Evolutionary conservation across 2,113 vertebrate genomes (phyloP).

Genomic region (Otus sunia): DNA sequence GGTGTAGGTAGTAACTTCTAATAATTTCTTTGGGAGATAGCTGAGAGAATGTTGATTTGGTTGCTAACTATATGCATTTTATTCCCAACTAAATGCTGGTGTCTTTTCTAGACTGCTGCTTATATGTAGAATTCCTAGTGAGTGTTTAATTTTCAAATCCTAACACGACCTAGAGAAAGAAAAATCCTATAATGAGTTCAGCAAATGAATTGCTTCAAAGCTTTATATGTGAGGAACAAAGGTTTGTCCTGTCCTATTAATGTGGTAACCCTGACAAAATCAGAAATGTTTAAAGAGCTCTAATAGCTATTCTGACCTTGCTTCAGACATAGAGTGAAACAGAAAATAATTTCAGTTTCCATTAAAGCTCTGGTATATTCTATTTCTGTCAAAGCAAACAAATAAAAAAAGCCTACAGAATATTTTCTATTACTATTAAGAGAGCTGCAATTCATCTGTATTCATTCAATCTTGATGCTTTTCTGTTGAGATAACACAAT

Average conservation of each 20-base stretch:
- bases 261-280: constrained; percentile 54
- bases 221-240: constrained; percentile 8
- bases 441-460: constrained; percentile 45
- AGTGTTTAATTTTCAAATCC: not conserved
- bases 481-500: not conserved
- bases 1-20: not conserved
- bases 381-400: constrained; percentile 53
- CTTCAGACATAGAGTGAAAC: constrained; percentile 46
- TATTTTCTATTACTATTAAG: not conserved
- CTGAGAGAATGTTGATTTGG: not conserved
- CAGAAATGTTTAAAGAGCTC: constrained; percentile 36
- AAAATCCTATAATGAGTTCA: not conserved
- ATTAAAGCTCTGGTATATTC: constrained; percentile 52
- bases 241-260: constrained; percentile 41
- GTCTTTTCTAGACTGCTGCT: not conserved
- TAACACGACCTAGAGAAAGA: not conserved
- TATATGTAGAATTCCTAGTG: not conserved
- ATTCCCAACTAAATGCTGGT: not conserved
- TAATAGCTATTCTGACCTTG: constrained; percentile 62
- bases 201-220: not conserved
- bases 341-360: constrained; percentile 61
- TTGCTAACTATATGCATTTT: not conserved
- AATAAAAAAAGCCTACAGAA: not conserved
- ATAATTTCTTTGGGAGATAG: not conserved
- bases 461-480: constrained; percentile 43